Percentiles rank a stretch among this genome's conserved stretches.
phyloP scores from a whole-genome alignment of 1,140 invertebrate species.

The Venturia canescens region DNA sequence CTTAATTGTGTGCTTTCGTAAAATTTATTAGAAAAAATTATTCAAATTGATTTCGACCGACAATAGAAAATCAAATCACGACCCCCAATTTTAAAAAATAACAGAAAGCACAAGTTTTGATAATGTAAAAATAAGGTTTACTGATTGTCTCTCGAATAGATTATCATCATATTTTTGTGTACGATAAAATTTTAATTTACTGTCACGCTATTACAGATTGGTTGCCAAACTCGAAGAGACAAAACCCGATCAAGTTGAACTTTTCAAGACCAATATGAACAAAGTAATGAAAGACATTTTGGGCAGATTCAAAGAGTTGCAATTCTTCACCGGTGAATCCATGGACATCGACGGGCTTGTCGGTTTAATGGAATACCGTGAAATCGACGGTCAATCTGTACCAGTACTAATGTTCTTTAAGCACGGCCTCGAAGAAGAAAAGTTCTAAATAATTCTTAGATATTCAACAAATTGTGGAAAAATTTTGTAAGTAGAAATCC shows the following conservation, averaged over 20 bases:
- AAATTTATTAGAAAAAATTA: too few species aligned
- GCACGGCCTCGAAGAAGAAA: constrained; percentile 96
- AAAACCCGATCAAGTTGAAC: constrained; percentile 88
- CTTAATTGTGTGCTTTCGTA: too few species aligned
- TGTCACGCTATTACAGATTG: constrained; percentile 79
- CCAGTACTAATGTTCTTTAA: constrained; percentile 97
- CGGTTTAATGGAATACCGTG: constrained; percentile 95
- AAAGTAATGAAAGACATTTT: constrained; percentile 97
- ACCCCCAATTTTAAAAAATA: too few species aligned
- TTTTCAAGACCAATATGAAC: constrained; percentile 95
- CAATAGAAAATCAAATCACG: too few species aligned
- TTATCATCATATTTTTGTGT: too few species aligned
- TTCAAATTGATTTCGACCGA: too few species aligned
- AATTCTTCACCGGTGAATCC: constrained; percentile 96
- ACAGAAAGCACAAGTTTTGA: too few species aligned
- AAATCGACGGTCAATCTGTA: constrained; percentile 87
- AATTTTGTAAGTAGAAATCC: constrained; percentile 69
- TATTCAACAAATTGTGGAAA: constrained; percentile 69
- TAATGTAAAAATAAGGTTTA: too few species aligned
- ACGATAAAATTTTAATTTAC: too few species aligned
- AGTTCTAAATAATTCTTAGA: constrained; percentile 83
- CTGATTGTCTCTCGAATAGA: too few species aligned
- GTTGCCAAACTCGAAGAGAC: constrained; percentile 89
- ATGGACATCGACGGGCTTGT: constrained; percentile 97
- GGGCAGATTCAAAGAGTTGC: constrained; percentile 93